phyloP scores from a whole-genome alignment of 2,888 invertebrate genomes.

The Perizoma flavofasciatum region DNA sequence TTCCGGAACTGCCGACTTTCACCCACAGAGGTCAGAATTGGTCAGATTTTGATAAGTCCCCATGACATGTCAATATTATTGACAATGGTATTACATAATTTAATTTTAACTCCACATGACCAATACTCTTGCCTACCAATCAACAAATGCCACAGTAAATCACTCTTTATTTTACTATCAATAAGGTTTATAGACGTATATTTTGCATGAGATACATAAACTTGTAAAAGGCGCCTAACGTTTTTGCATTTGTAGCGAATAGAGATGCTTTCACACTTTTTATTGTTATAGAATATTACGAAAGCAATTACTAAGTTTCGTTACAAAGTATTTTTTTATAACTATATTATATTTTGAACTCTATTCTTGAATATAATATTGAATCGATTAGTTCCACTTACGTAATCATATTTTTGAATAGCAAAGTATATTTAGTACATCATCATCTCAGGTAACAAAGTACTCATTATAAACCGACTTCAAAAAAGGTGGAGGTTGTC shows the following conservation, averaged over 20 bases:
- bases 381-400: slow-evolving; percentile 12
- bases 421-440: neutral
- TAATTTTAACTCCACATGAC: slow-evolving; percentile 7
- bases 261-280: slow-evolving; percentile 60
- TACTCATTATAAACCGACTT: neutral
- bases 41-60: slow-evolving; percentile 57
- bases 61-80: slow-evolving; percentile 48
- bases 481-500: too few species aligned
- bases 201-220: slow-evolving; percentile 1
- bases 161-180: neutral
- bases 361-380: slow-evolving; percentile 7
- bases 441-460: too few species aligned
- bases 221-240: slow-evolving; percentile 16
- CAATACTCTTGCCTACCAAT: neutral
- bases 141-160: neutral
- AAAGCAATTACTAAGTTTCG: slow-evolving; percentile 32
- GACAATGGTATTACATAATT: slow-evolving; percentile 45
- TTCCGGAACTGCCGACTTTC: slow-evolving; percentile 79
- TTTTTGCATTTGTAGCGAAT: slow-evolving; percentile 42
- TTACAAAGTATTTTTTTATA: slow-evolving; percentile 14
- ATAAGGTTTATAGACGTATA: slow-evolving; percentile 6
- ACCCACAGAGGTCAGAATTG: slow-evolving; percentile 62
- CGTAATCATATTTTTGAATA: slow-evolving; percentile 14
- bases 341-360: slow-evolving; percentile 15
- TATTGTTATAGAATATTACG: slow-evolving; percentile 63